These are phyloP conservation scores for Taeniopygia guttata DNA, from an alignment of 2,797 vertebrate genomes.

Conservation along the genomic window DNA sequence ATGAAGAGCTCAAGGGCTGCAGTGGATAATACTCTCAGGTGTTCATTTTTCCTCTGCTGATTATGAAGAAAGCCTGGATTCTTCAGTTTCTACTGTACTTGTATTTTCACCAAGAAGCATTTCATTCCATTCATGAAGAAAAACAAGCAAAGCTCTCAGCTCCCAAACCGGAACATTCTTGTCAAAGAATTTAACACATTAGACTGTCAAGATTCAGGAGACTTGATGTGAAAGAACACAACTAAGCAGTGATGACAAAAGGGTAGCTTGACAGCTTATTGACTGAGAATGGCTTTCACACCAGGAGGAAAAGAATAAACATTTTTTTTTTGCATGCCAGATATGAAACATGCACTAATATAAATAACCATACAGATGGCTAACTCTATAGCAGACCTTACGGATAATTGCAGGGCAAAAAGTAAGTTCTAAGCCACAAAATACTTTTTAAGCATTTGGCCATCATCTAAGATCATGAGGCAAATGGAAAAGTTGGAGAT, in stretches of 20 bases:
- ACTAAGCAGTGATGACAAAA: slow-evolving; percentile 9
- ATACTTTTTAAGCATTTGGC: not conserved
- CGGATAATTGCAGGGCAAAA: not conserved
- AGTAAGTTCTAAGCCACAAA: not conserved
- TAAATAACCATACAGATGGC: not conserved
- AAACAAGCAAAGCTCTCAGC: slow-evolving; percentile 15
- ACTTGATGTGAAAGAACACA: not conserved
- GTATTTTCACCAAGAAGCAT: not conserved
- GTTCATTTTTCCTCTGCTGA: not conserved
- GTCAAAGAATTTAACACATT: slow-evolving; percentile 33
- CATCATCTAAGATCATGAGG: not conserved
- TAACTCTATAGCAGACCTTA: not conserved
- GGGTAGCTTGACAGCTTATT: slow-evolving; percentile 18
- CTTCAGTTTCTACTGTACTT: slow-evolving; percentile 7
- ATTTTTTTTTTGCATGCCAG: not conserved
- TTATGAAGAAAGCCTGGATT: not conserved
- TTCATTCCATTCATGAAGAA: slow-evolving; percentile 34
- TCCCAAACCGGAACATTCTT: slow-evolving; percentile 22
- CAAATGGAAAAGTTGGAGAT: not conserved
- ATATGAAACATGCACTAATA: not conserved
- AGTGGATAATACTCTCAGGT: not conserved
- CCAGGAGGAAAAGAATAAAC: slow-evolving; percentile 39
- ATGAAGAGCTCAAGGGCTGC: not conserved
- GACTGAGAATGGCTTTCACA: slow-evolving; percentile 38
- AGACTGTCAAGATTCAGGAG: not conserved